Evolutionary conservation across 2,113 vertebrate species (phyloP).

Genomic region (Cyprinodon brontotheroides): DNA sequence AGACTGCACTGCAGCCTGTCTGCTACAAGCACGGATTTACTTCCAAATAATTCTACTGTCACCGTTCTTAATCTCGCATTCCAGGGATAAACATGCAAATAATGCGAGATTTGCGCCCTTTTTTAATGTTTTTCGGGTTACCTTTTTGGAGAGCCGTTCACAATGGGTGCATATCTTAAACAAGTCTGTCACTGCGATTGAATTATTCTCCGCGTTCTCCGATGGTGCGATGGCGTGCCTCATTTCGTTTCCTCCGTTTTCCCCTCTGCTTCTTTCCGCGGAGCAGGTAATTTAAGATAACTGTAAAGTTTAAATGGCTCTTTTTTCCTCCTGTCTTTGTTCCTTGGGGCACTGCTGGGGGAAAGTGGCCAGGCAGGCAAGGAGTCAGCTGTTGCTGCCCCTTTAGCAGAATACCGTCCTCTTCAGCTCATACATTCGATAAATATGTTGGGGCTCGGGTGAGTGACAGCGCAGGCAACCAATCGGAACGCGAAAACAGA

Average conservation of each 20-base stretch:
- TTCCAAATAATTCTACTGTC: neutral
- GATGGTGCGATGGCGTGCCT: conserved; percentile 76
- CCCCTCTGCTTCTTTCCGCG: conserved; percentile 16
- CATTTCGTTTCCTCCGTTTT: conserved; percentile 69
- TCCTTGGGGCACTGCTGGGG: conserved; percentile 68
- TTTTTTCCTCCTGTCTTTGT: conserved; percentile 67
- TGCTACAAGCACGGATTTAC: conserved; percentile 15
- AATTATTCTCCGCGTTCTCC: conserved; percentile 72
- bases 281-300: conserved; percentile 9
- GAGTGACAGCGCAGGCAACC: conserved; percentile 56
- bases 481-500: conserved; percentile 67
- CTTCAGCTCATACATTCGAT: conserved; percentile 61
- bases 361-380: conserved; percentile 38
- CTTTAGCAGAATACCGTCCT: conserved; percentile 66
- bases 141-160: conserved; percentile 80
- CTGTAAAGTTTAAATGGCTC: conserved; percentile 23
- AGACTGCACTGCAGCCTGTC: conserved; percentile 71
- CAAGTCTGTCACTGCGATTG: conserved; percentile 68
- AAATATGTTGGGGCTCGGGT: conserved; percentile 70
- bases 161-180: conserved; percentile 81
- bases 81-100: neutral
- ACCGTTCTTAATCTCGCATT: accelerated
- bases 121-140: conserved; percentile 49
- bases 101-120: neutral
- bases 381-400: conserved; percentile 73